Base-by-base conservation (phyloP, 2,113 vertebrate genomes). In the Bubalus kerabau region DNA sequence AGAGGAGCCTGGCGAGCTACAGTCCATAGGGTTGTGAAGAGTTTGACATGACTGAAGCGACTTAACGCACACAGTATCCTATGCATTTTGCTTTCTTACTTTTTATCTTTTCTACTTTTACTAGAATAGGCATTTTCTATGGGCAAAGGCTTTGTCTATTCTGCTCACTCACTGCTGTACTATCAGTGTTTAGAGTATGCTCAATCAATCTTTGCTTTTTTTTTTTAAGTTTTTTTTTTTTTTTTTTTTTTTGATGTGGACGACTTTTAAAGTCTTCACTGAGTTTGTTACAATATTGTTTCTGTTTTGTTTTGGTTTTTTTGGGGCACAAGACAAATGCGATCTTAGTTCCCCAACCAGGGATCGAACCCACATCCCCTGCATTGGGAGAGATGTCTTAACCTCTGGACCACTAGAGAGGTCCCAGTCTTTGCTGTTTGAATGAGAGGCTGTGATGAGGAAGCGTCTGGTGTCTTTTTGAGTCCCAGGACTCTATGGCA, bases 271-370 rank as follows among this genome's bases (percentile, higher is more conserved):
- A 40, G 71, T 76, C 71, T 76, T 76, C 12, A 26, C 7, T 76
- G 71, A 26, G 12, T 43, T 43, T 40, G 23, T 76, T 26, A 26
- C 6, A 76, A 76, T 26, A 24, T 76, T 76, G 6, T 76, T 76
- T 76, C 23, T 40, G 23, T 76, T 76, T 76, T 76, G 10, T 23
- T 36, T 71, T 12, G 9, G 10, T 36, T 23, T 71, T 23, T 0
- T 0, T 0, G 6, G 71, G 71, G 71, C 40, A 76, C 23, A 43
- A 43, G 71, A 43, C 23, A 26, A 40, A 24, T 43, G 71, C 36
- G 71, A 76, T 43, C 11, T 76, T 76, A 26, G 40, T 8, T 76
- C 23, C 40, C 40, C 12, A 76, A 76, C 12, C 71, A 26, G 40
- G 71, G 71, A 15, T 26, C 1, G 1, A 76, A 76, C 40, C 71